phyloP scores from a whole-genome alignment of 1,140 invertebrate genomes.

The Pinna nobilis region DNA sequence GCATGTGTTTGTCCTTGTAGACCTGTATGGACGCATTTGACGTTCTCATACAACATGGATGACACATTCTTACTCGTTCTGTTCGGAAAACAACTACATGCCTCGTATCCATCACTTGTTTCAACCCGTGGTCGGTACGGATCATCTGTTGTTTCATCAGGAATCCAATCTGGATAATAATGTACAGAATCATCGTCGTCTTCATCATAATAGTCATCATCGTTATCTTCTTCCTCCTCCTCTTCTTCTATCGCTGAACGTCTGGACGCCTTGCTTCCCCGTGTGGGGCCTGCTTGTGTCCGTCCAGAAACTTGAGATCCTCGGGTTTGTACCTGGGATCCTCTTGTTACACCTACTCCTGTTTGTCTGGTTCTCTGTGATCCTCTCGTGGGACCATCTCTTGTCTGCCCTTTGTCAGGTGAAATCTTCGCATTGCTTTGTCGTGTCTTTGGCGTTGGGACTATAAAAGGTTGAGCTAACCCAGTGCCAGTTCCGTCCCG shows the following conservation, averaged over 20 bases:
- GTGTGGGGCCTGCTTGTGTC: background rate
- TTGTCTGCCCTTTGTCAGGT: background rate
- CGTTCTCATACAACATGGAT: slow-evolving; percentile 40
- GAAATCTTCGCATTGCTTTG: background rate
- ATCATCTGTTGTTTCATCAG: background rate
- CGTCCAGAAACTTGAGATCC: background rate
- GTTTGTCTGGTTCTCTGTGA: background rate
- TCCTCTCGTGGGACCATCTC: background rate
- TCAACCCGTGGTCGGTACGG: slow-evolving; percentile 13
- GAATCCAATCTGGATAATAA: slow-evolving; percentile 16
- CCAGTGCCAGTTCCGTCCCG: too few relatives aligned
- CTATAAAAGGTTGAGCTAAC: too few relatives aligned
- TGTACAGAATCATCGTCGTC: background rate
- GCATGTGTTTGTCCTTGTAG: slow-evolving; percentile 36
- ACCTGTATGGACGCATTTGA: slow-evolving; percentile 30
- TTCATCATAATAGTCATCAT: slow-evolving; percentile 15
- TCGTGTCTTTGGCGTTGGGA: too few relatives aligned
- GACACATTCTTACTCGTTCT: slow-evolving; percentile 28
- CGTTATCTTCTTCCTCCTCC: slow-evolving; percentile 20
- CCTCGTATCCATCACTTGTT: slow-evolving; percentile 22
- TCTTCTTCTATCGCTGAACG: background rate
- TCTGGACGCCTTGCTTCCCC: background rate
- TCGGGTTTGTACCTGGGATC: background rate
- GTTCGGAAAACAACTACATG: slow-evolving; percentile 39
- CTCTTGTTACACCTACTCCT: slow-evolving; percentile 1